Conservation (phyloP, 2,113 vertebrate species). For the Etia nguti region DNA sequence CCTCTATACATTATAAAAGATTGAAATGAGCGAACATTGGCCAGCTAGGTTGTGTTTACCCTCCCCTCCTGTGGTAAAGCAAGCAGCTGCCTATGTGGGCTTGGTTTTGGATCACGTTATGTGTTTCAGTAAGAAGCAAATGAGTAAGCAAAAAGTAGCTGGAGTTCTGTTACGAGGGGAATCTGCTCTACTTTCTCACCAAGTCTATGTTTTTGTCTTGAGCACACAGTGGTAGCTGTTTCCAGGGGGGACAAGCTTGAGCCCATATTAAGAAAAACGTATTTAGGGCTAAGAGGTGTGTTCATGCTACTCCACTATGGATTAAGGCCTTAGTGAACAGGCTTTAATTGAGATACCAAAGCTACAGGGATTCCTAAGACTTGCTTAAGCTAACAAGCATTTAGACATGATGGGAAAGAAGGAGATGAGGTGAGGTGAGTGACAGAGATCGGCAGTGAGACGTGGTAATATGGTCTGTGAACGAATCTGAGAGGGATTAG, state of each 20-base stretch:
- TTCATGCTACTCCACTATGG: slow-evolving; percentile 1
- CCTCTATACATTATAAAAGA: slow-evolving; percentile 19
- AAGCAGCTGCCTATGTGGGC: not conserved
- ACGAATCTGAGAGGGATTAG: slow-evolving; percentile 4
- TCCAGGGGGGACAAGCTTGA: not conserved
- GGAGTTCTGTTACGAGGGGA: not conserved
- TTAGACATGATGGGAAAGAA: not conserved
- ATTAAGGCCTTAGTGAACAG: slow-evolving; percentile 34
- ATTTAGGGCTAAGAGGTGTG: not conserved
- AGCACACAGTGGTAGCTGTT: not conserved
- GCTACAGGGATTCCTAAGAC: slow-evolving; percentile 25
- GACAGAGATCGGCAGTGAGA: not conserved
- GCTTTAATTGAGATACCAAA: slow-evolving; percentile 44
- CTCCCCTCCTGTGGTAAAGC: not conserved
- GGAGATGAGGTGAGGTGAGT: slow-evolving; percentile 25
- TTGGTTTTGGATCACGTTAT: not conserved
- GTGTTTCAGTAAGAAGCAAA: not conserved
- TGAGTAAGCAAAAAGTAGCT: not conserved
- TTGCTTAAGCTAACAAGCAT: slow-evolving; percentile 42
- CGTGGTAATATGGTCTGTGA: not conserved
- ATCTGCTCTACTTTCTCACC: not conserved
- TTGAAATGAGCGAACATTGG: slow-evolving; percentile 5
- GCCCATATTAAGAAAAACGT: slow-evolving; percentile 11
- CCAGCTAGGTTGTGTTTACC: not conserved
- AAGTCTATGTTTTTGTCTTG: slow-evolving; percentile 11